Percentiles rank a stretch among this genome's conserved stretches.
phyloP scores from a whole-genome alignment of 2,888 invertebrate genomes.

The Dynastes maya region DNA sequence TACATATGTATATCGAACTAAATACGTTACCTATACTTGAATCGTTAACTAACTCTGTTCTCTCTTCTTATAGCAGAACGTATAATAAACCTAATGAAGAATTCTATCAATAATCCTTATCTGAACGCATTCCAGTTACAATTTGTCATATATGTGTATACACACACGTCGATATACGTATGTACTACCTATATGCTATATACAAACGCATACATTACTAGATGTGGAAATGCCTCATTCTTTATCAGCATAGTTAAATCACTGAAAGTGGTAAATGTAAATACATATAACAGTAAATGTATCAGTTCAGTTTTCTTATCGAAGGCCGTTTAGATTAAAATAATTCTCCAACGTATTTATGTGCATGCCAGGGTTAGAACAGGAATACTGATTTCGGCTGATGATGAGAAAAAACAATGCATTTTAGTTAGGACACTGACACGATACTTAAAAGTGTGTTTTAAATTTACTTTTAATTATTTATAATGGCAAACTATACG shows the following conservation, averaged over 20 bases:
- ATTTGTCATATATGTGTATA: not conserved
- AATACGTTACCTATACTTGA: not conserved
- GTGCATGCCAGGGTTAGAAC: no score
- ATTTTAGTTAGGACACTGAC: no score
- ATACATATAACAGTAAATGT: no score
- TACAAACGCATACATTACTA: not conserved
- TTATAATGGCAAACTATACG: no score
- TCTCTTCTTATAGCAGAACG: not conserved
- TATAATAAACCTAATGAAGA: conserved; percentile 28
- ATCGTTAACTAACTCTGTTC: conserved; percentile 1
- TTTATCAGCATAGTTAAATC: not conserved
- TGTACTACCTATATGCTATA: no score
- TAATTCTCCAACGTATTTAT: no score
- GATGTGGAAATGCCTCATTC: not conserved
- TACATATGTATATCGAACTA: not conserved
- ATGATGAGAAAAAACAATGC: no score
- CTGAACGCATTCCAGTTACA: conserved; percentile 25
- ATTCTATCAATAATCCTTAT: conserved; percentile 17
- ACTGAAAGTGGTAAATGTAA: not conserved
- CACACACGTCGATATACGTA: not conserved
- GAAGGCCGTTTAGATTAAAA: no score
- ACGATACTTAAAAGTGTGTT: no score
- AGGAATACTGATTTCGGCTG: no score
- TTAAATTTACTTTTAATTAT: no score
- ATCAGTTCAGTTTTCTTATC: no score